Conservation (phyloP, 2,888 invertebrate genomes). For the Lycaena phlaeas region DNA sequence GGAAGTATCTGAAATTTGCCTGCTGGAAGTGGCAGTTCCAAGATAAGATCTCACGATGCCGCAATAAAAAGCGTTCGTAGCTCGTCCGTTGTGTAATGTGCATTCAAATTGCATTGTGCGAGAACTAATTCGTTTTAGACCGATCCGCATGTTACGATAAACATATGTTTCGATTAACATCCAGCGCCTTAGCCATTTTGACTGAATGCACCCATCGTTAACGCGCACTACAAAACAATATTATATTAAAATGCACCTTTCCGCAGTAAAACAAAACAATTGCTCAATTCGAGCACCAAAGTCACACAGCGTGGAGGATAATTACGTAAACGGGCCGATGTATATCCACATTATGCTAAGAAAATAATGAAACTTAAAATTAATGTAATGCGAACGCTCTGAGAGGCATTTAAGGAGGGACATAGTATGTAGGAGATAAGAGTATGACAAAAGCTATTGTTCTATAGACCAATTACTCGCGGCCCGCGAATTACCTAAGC, state of each 20-base stretch:
- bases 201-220: not conserved
- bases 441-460: constrained; percentile 72
- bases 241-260: not conserved
- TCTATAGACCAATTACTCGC: constrained; percentile 70
- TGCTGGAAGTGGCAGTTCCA: constrained; percentile 71
- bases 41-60: constrained; percentile 73
- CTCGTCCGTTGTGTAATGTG: constrained; percentile 72
- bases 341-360: constrained; percentile 12
- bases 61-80: constrained; percentile 72
- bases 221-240: not conserved
- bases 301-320: constrained; percentile 5
- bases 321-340: constrained; percentile 13
- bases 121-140: constrained; percentile 73
- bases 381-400: constrained; percentile 48
- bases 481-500: constrained; percentile 70
- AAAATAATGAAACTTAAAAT: constrained; percentile 24
- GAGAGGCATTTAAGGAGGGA: constrained; percentile 52
- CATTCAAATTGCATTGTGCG: constrained; percentile 74
- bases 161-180: constrained; percentile 65
- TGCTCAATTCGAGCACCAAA: not conserved
- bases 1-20: constrained; percentile 66
- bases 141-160: constrained; percentile 70
- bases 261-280: not conserved
- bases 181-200: constrained; percentile 18
- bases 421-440: constrained; percentile 62